Evolutionary conservation across 2,113 vertebrate genomes (phyloP).

Genomic region (Phycodurus eques): DNA sequence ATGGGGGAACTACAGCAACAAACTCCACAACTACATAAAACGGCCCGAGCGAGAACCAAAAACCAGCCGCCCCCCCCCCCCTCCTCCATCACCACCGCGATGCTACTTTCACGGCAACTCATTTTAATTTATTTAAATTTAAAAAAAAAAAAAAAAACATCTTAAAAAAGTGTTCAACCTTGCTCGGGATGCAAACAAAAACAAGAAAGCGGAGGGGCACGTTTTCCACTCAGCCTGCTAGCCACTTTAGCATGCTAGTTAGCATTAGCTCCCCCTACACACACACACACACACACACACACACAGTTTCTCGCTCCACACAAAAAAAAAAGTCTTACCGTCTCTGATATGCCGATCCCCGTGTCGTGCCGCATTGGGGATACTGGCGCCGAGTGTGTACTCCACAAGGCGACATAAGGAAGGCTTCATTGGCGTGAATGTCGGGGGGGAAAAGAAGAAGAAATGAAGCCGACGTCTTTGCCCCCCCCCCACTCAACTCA

Average conservation of each 20-base stretch:
- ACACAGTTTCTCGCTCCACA: background rate
- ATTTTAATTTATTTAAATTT: background rate
- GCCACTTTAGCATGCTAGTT: conserved; percentile 56
- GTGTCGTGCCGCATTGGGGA: conserved; percentile 70
- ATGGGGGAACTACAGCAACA: conserved; percentile 70
- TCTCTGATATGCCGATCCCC: conserved; percentile 70
- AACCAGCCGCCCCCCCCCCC: background rate
- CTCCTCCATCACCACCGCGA: background rate
- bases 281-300: background rate
- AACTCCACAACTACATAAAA: conserved; percentile 72
- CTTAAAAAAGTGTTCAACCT: background rate
- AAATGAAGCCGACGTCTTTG: conserved; percentile 34
- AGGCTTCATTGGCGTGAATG: conserved; percentile 47
- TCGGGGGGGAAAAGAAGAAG: conserved; percentile 44
- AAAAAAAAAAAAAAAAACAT: background rate
- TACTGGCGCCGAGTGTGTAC: conserved; percentile 57
- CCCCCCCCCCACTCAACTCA: conserved; percentile 38
- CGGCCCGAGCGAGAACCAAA: conserved; percentile 48
- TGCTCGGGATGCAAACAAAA: conserved; percentile 33
- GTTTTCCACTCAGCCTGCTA: conserved; percentile 63
- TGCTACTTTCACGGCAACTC: background rate
- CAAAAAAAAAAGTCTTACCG: conserved; percentile 57
- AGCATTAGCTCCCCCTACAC: conserved; percentile 24
- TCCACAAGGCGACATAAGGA: conserved; percentile 65
- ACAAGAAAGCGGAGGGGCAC: conserved; percentile 59